phyloP scores from a whole-genome alignment of 2,797 vertebrate genomes.

The Gobio occitaniae region DNA sequence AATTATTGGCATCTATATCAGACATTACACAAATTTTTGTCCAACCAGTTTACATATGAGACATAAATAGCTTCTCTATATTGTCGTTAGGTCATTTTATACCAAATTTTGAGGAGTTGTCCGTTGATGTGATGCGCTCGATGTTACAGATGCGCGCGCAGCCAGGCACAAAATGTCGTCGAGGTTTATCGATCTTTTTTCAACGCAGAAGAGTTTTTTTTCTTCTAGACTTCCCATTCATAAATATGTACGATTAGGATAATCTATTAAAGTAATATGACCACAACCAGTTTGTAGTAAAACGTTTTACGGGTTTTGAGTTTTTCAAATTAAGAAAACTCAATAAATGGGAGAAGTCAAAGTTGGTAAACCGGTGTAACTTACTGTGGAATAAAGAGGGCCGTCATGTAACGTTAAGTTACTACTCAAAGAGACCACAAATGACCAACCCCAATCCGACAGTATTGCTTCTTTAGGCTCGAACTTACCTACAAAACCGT shows the following conservation, averaged over 20 bases:
- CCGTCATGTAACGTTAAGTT: no score
- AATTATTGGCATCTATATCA: neutral
- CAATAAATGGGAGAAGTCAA: neutral
- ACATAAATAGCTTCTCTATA: neutral
- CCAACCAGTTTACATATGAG: neutral
- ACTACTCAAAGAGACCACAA: neutral
- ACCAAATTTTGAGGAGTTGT: neutral
- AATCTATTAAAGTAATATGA: neutral
- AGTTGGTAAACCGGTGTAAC: neutral
- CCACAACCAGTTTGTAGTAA: neutral
- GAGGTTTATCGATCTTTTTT: neutral
- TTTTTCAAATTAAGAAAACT: neutral
- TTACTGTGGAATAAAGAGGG: neutral
- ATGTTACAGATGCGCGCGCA: neutral
- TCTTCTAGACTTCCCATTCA: neutral
- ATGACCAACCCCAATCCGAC: neutral
- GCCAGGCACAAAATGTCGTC: neutral
- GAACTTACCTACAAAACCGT: constrained; percentile 38
- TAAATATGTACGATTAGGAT: no score
- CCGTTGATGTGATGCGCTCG: neutral
- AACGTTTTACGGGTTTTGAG: neutral
- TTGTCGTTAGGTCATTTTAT: neutral
- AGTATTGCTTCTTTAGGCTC: neutral
- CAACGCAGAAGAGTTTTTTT: no score
- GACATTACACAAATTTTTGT: neutral